Evolutionary conservation across 2,888 invertebrate species (phyloP), one percentile per base, ranked within the genome.

Genomic region (Dinocampus coccinellae): DNA sequence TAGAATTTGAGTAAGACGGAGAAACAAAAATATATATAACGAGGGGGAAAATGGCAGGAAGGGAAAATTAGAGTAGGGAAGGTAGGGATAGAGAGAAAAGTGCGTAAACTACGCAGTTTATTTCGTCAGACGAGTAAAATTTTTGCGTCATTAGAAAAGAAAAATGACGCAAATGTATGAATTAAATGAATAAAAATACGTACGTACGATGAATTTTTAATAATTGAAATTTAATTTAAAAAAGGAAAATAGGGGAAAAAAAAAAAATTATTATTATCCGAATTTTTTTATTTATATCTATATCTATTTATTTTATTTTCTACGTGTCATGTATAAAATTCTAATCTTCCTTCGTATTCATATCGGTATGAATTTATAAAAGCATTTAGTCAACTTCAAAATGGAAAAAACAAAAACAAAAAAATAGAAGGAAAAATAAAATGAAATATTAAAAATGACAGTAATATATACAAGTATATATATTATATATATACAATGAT

Each of bases 81-180:
- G n/a, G n/a, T n/a, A n/a, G n/a, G n/a, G n/a, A n/a, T n/a, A n/a
- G n/a, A n/a, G n/a, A n/a, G n/a, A 47, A 61, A 67, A 64, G 60
- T 52, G 16, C 53, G 62, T 66, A 52, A 68, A 64, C 71, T 70
- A 70, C 73, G 68, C 65, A 61, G 52, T 67, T 61, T 77, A 72
- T 72, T 72, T 47, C 16, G 47, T 74, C 74, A 74, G 74, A 72
- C 64, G 60, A 57, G 42, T 52, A 55, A 42, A 61, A 66, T 63
- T 69, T 69, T 70, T 70, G 62, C 75, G 73, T 60, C 60, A n/a
- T 13, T 53, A 16, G 22, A 64, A 52, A 4, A 1, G 6, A 47
- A n/a, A n/a, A n/a, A n/a, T n/a, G n/a, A n/a, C n/a, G n/a, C n/a
- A n/a, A n/a, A n/a, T n/a, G n/a, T n/a, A n/a, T n/a, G n/a, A n/a